Evolutionary conservation across 2,797 vertebrate genomes (phyloP), one percentile per base, ranked within the genome.

Genomic region (Catamblyrhynchus diadema): DNA sequence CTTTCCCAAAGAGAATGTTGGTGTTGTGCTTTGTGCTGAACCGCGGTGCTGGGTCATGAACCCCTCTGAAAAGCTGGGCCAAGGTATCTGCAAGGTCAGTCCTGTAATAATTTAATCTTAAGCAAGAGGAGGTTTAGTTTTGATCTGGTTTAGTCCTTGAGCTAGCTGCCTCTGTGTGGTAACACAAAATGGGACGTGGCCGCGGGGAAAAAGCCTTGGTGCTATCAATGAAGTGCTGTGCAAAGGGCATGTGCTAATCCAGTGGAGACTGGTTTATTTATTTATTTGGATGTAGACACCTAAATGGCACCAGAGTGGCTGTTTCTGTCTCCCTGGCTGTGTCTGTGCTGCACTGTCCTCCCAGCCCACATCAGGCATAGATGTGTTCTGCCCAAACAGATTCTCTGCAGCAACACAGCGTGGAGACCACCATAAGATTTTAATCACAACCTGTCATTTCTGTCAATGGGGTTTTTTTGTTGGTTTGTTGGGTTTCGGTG

Each of bases 321-420:
- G 9, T 28, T 88, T 57, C 8, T 61, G 54, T 67, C 72, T 61
- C 5, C 0, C 39, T 45, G 69, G 6, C 56, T 37, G 3, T 65
- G 45, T 57, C 19, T 50, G 48, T 65, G 6, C 37, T 7, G 1
- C 0, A 1, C 48, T 93, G 33, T 54, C 32, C 60, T 62, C 51
- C n/a, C 60, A 64, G 48, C 41, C 61, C 14, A 0, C 0, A 0
- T 28, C 10, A 80, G 33, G 32, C 13, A 6, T 4, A 12, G 74
- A 23, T 30, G 39, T 27, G 32, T 24, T 82, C 30, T 44, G 41
- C 33, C 20, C 13, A 7, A 0, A 28, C 62, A 62, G 22, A 25
- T 8, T 42, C 37, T 41, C 24, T 77, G 75, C 32, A 20, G 20
- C 14, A 10, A 0, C 5, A 32, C 45, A 21, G 14, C 4, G 0